These are phyloP conservation scores for Sapayoa aenigma DNA, from an alignment of 2,113 vertebrate species.

Conservation along the genomic window DNA sequence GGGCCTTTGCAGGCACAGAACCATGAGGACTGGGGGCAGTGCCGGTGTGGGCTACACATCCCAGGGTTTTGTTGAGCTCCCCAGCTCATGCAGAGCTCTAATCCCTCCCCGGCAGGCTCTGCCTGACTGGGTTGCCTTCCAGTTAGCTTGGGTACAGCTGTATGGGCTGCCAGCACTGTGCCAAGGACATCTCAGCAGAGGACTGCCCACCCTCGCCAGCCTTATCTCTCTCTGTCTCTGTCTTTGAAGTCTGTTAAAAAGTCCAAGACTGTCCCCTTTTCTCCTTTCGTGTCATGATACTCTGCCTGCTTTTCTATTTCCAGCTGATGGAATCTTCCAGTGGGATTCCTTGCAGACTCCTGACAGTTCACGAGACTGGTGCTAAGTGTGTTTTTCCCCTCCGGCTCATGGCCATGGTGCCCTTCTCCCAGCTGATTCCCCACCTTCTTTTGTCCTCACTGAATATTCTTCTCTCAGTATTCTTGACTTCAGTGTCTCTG, in stretches of 20 bases:
- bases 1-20: not conserved
- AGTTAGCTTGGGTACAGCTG: fast-evolving
- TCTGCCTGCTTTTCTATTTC: not conserved
- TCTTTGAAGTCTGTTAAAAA: not conserved
- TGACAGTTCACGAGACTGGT: not conserved
- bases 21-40: not conserved
- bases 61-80: not conserved
- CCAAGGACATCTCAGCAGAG: not conserved
- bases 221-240: not conserved
- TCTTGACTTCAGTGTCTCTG: not conserved
- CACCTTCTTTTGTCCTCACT: not conserved
- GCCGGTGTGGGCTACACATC: not conserved
- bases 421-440: not conserved
- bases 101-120: not conserved
- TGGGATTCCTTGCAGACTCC: not conserved
- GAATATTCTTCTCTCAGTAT: not conserved
- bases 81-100: not conserved
- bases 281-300: not conserved
- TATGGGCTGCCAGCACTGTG: not conserved
- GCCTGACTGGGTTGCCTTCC: not conserved
- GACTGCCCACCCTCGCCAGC: not conserved
- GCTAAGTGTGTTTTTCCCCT: not conserved
- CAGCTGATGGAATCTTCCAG: not conserved
- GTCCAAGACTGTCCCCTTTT: not conserved
- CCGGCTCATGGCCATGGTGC: not conserved